phyloP scores from a whole-genome alignment of 2,113 vertebrate species.

The Aptenodytes patagonicus region DNA sequence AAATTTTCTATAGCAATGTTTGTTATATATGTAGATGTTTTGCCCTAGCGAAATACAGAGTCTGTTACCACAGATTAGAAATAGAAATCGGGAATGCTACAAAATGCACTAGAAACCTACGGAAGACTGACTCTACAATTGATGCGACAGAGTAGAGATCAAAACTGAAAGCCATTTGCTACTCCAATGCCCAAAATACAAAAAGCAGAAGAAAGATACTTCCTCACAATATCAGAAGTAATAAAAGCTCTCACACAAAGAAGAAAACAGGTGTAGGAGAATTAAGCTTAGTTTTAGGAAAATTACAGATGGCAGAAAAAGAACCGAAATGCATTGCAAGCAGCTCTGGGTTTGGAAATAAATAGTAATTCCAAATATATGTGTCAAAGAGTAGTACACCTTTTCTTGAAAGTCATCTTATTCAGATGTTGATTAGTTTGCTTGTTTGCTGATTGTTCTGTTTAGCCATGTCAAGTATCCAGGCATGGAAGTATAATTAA shows the following conservation, averaged over 20 bases:
- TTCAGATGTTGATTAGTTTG: neutral
- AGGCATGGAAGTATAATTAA: neutral
- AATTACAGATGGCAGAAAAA: neutral
- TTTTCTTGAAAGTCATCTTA: neutral
- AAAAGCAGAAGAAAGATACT: slow-evolving; percentile 25
- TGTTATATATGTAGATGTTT: neutral
- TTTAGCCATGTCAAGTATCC: neutral
- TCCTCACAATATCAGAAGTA: neutral
- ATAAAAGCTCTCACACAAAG: neutral
- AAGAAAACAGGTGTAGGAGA: neutral
- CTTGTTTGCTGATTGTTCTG: neutral
- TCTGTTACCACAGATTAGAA: neutral
- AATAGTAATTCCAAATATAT: neutral
- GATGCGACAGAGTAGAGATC: neutral
- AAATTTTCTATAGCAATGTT: neutral
- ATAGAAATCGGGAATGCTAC: neutral
- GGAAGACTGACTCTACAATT: slow-evolving; percentile 14
- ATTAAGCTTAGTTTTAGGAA: neutral
- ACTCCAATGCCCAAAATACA: slow-evolving; percentile 23
- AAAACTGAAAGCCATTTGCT: slow-evolving; percentile 58
- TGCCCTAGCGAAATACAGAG: neutral
- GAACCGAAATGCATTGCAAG: neutral
- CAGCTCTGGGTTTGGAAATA: neutral
- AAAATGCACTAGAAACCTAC: neutral
- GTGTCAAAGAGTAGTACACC: neutral